These are phyloP conservation scores for Acridotheres tristis DNA, from an alignment of 2,797 vertebrate genomes.

Conservation along the genomic window DNA sequence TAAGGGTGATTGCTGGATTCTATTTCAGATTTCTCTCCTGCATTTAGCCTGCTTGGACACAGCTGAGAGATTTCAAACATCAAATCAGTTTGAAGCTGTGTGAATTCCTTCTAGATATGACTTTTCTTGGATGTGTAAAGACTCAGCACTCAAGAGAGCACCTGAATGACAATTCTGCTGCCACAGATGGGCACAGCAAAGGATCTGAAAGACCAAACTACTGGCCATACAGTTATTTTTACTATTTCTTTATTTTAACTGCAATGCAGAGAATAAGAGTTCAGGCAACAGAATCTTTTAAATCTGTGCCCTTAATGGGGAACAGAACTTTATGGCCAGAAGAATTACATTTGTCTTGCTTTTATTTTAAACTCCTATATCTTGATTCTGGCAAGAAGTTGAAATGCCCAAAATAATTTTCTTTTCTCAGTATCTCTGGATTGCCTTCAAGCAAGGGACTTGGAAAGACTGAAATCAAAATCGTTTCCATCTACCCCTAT, in stretches of 20 bases:
- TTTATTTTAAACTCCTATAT: constrained; percentile 56
- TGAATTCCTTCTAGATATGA: background rate
- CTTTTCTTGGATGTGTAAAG: background rate
- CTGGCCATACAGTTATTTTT: background rate
- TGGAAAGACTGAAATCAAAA: constrained; percentile 51
- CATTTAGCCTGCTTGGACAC: background rate
- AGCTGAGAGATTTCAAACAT: background rate
- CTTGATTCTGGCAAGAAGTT: background rate
- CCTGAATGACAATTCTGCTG: background rate
- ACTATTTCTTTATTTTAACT: background rate
- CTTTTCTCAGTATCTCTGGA: constrained; percentile 64
- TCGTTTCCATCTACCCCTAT: background rate
- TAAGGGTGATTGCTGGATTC: background rate
- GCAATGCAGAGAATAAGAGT: background rate
- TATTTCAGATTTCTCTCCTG: background rate
- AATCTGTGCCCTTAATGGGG: constrained; percentile 16
- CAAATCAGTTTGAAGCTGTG: background rate
- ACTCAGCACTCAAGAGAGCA: background rate
- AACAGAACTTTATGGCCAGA: constrained; percentile 51
- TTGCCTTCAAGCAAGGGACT: constrained; percentile 33
- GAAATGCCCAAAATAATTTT: constrained; percentile 11
- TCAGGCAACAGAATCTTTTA: background rate
- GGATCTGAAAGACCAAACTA: background rate
- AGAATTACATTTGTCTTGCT: constrained; percentile 53
- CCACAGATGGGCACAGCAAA: background rate